Conservation (phyloP, 2,113 vertebrate species). For the Burhinus oedicnemus region DNA sequence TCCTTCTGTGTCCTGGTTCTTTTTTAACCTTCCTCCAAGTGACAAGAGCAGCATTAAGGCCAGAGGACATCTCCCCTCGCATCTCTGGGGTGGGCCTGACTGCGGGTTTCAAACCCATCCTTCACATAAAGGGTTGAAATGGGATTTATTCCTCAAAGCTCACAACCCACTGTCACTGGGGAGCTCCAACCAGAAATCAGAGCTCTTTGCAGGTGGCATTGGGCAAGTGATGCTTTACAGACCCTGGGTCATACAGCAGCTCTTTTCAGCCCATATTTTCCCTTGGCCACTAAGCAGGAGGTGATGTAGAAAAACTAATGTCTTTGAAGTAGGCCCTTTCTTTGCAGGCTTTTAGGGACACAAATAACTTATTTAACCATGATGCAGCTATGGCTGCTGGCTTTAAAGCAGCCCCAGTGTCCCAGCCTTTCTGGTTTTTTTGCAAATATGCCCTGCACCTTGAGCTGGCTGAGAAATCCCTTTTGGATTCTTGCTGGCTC, state of each 20-base stretch:
- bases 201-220: background rate
- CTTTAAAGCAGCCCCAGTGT: background rate
- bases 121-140: background rate
- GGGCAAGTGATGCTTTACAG: background rate
- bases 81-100: background rate
- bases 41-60: background rate
- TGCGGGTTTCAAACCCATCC: background rate
- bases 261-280: background rate
- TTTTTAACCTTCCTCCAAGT: background rate
- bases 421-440: background rate
- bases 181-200: background rate
- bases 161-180: background rate
- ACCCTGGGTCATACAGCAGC: background rate
- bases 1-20: background rate
- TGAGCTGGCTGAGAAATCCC: background rate
- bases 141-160: background rate
- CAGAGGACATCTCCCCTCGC: background rate
- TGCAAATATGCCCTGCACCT: background rate
- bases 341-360: background rate
- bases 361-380: background rate
- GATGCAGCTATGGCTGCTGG: background rate
- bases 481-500: background rate
- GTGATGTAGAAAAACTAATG: background rate
- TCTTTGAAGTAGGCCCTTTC: background rate
- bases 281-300: background rate